Evolutionary conservation across 2,797 vertebrate species (phyloP).

Genomic region (Danio tinwini): DNA sequence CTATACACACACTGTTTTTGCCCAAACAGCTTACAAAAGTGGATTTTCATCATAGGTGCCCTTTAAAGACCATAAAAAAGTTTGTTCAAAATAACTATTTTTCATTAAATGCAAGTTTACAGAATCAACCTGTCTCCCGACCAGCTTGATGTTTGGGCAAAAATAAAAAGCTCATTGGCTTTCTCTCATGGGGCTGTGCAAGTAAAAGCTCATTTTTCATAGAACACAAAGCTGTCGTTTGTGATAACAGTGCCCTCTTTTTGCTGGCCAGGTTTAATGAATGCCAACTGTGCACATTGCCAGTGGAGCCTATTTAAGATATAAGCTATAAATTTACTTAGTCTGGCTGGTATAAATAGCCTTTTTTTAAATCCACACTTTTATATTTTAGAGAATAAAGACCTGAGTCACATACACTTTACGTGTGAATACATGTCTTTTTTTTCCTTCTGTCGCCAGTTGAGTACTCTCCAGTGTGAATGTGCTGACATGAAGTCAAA

Average conservation of each 20-base stretch:
- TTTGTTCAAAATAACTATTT: slow-evolving; percentile 1
- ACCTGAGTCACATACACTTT: slow-evolving; percentile 25
- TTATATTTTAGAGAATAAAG: slow-evolving; percentile 63
- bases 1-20: too few species aligned
- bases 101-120: slow-evolving; percentile 1
- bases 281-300: slow-evolving; percentile 65
- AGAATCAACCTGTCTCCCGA: slow-evolving; percentile 60
- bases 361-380: slow-evolving; percentile 58
- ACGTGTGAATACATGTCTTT: slow-evolving; percentile 12
- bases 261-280: slow-evolving; percentile 70
- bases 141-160: slow-evolving; percentile 63
- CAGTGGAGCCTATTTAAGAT: slow-evolving; percentile 71
- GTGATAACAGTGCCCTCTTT: slow-evolving; percentile 80
- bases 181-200: slow-evolving; percentile 68
- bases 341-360: slow-evolving; percentile 60
- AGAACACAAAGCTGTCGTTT: slow-evolving; percentile 77
- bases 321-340: slow-evolving; percentile 75
- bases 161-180: slow-evolving; percentile 69
- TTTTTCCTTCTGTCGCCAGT: neutral
- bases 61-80: neutral
- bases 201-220: slow-evolving; percentile 79
- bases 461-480: neutral
- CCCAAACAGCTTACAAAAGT: too few species aligned
- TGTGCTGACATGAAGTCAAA: slow-evolving; percentile 32
- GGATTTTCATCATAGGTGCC: too few species aligned